Evolutionary conservation across 2,888 invertebrate species (phyloP), one percentile per base, ranked within the genome.

Genomic region (Leptothorax acervorum): DNA sequence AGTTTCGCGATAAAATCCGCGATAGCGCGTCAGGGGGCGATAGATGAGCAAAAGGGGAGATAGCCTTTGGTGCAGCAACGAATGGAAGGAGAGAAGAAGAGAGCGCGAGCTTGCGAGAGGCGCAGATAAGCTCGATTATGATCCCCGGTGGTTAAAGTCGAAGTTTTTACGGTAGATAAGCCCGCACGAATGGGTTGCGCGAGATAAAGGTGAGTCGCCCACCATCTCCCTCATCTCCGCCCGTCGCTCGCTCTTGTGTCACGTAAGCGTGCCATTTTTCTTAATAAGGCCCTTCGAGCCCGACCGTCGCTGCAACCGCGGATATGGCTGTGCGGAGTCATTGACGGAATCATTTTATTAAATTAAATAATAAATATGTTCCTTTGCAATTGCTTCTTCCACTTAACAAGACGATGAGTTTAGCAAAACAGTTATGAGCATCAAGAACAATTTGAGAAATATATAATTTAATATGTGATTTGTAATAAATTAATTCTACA

Each of bases 101-200:
- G 73, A 70, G 83, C 23, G 74, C 51, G 86, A 81, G 81, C 68
- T 79, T 81, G 83, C 39, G 83, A 75, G 81, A 63, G 55, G 62
- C 70, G 79, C 71, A 89, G 93, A 93, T 93, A 93, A 92, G 91
- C 90, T 90, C 92, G 94, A 94, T 94, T 94, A 94, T 94, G 93
- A 94, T 94, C 94, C 94, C 93, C 91, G 90, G 92, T 93, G 94
- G 94, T 93, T 93, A 91, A 92, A 93, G 93, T 92, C 92, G 88
- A 94, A 94, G 93, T 94, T 94, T 94, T 94, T 93, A 92, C 93
- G 90, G 92, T 92, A 93, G 93, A 94, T 94, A 93, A 93, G 91
- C 88, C 84, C 88, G 87, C 90, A 91, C 90, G 91, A 91, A 91
- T 91, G 91, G 90, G 89, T 91, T 90, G 91, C 85, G 86, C 82